phyloP scores from a whole-genome alignment of 2,888 invertebrate species.

The Himalopsyche tibetana region DNA sequence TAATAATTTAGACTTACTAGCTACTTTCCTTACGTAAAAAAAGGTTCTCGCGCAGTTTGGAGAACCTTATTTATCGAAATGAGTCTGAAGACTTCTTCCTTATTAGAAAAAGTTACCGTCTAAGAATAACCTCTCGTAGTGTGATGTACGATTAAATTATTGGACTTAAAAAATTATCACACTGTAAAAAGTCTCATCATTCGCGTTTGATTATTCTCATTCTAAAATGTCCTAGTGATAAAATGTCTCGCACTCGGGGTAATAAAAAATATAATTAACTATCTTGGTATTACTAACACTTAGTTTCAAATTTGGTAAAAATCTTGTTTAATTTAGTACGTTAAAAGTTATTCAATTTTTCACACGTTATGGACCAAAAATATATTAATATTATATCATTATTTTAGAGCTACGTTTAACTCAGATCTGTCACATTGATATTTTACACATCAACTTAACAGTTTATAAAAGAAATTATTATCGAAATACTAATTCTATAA shows the following conservation, averaged over 20 bases:
- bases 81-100: not conserved
- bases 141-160: constrained; percentile 6
- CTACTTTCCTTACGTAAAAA: constrained; percentile 23
- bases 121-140: constrained; percentile 22
- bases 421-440: constrained; percentile 21
- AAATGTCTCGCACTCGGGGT: constrained; percentile 55
- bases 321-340: constrained; percentile 58
- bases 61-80: constrained; percentile 31
- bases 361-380: constrained; percentile 59
- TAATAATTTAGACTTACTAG: constrained; percentile 39
- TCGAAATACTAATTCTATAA: constrained; percentile 31
- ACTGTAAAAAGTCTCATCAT: constrained; percentile 33
- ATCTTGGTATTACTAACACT: constrained; percentile 61
- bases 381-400: constrained; percentile 51
- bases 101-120: constrained; percentile 18
- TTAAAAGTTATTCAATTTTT: constrained; percentile 53
- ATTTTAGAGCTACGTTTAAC: not conserved
- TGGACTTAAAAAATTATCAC: constrained; percentile 37
- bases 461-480: constrained; percentile 45
- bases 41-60: not conserved
- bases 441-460: constrained; percentile 31
- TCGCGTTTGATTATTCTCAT: constrained; percentile 11
- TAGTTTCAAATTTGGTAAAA: constrained; percentile 63
- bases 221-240: constrained; percentile 46
- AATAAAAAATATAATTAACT: constrained; percentile 63